Percentiles rank a stretch among this genome's conserved stretches.
Conservation (phyloP, 2,888 invertebrate genomes). For the Leptinotarsa peninsularis region DNA sequence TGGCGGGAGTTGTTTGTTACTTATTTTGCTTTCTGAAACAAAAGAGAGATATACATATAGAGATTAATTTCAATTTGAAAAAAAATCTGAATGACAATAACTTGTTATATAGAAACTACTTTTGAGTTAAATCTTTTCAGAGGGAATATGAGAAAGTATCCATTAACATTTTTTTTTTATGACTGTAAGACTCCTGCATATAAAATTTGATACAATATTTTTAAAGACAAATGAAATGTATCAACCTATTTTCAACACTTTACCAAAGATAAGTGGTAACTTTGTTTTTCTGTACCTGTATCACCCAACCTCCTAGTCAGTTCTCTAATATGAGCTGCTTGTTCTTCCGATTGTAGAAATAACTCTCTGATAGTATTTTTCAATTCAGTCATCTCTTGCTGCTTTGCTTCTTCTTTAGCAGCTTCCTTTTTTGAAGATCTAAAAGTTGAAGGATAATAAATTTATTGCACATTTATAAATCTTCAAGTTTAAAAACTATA, state of each 20-base stretch:
- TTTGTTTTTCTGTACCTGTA: slow-evolving; percentile 63
- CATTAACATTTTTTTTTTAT: too few relatives aligned
- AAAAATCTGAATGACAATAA: neutral
- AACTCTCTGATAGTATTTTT: slow-evolving; percentile 77
- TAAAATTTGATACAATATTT: too few relatives aligned
- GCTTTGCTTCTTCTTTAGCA: slow-evolving; percentile 79
- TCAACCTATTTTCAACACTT: too few relatives aligned
- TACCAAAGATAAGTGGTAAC: too few relatives aligned
- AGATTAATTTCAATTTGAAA: too few relatives aligned
- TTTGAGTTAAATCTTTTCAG: too few relatives aligned
- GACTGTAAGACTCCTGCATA: too few relatives aligned
- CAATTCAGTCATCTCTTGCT: slow-evolving; percentile 76
- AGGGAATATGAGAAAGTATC: too few relatives aligned
- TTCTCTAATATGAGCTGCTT: slow-evolving; percentile 84
- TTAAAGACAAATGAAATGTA: too few relatives aligned
- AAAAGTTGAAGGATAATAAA: neutral
- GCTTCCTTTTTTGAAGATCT: slow-evolving; percentile 83
- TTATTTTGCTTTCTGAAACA: slow-evolving; percentile 19
- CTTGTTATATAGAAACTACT: neutral
- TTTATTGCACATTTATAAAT: too few relatives aligned
- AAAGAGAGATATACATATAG: neutral
- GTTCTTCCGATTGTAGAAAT: slow-evolving; percentile 79
- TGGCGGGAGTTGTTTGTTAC: slow-evolving; percentile 1
- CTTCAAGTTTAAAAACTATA: too few relatives aligned
- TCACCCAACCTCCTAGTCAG: slow-evolving; percentile 74